These are phyloP conservation scores for Ariopsis seemanni DNA, from an alignment of 2,113 vertebrate species.

Conservation along the genomic window DNA sequence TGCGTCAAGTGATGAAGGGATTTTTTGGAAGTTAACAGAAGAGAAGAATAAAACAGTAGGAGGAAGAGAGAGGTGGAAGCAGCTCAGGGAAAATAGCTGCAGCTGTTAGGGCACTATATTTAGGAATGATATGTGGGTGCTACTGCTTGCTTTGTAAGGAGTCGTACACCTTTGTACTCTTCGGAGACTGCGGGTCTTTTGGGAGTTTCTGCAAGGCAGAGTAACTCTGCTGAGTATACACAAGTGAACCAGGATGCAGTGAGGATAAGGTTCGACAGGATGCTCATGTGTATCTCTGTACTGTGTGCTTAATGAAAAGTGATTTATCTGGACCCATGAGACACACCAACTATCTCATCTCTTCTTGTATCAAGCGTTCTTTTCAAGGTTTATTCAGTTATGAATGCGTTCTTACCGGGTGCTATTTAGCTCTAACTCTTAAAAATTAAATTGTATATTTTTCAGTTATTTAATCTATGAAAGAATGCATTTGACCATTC, in stretches of 20 bases:
- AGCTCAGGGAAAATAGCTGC: constrained; percentile 46
- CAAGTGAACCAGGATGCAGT: not conserved
- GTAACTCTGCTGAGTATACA: constrained; percentile 17
- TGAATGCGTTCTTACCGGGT: not conserved
- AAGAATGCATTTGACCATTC: not conserved
- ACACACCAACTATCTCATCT: not conserved
- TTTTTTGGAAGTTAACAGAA: constrained; percentile 22
- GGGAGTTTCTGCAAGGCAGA: not conserved
- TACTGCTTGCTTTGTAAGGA: constrained; percentile 58
- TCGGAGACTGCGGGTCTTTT: constrained; percentile 29
- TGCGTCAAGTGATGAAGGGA: constrained; percentile 6
- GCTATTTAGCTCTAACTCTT: not conserved
- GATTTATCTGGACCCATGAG: constrained; percentile 18
- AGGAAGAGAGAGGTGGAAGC: constrained; percentile 23
- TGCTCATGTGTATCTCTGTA: not conserved
- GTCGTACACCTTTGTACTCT: constrained; percentile 34
- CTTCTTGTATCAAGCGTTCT: not conserved
- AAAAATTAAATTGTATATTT: not conserved
- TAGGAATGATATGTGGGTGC: constrained; percentile 58
- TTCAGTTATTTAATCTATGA: not conserved
- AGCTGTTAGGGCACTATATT: constrained; percentile 61
- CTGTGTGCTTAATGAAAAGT: constrained; percentile 19
- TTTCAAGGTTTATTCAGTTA: not conserved
- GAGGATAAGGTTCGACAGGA: not conserved
- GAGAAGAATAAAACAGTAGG: not conserved